Evolutionary conservation across 2,888 invertebrate genomes (phyloP).

Genomic region (Chironomus tentans): DNA sequence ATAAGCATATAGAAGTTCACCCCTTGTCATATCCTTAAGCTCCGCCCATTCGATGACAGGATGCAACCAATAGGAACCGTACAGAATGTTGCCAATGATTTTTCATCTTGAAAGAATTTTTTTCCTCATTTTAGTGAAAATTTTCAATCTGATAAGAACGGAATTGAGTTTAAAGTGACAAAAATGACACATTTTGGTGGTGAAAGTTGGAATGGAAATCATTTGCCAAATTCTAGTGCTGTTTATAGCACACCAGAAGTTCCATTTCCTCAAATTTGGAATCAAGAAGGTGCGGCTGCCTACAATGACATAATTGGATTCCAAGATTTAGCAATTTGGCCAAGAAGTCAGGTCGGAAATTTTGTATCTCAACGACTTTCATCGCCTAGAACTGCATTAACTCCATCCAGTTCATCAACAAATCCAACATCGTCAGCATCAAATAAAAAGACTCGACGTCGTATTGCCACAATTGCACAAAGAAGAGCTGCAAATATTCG

Average conservation of each 20-base stretch:
- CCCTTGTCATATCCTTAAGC: constrained; percentile 6
- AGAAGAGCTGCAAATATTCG: constrained; percentile 86
- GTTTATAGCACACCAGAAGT: constrained; percentile 16
- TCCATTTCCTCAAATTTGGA: constrained; percentile 41
- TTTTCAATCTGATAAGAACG: constrained; percentile 10
- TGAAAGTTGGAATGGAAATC: constrained; percentile 21
- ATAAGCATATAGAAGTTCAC: background rate
- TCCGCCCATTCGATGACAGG: background rate
- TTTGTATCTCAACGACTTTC: constrained; percentile 40
- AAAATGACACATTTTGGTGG: constrained; percentile 19
- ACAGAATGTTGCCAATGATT: constrained; percentile 12
- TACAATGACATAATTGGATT: constrained; percentile 65
- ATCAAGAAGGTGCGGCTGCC: constrained; percentile 44
- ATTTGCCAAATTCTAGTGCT: background rate
- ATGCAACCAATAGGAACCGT: constrained; percentile 10
- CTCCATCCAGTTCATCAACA: constrained; percentile 28
- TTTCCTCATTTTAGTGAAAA: background rate
- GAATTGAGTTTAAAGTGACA: background rate
- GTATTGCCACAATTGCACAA: constrained; percentile 85
- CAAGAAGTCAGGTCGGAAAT: constrained; percentile 47
- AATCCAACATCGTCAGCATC: constrained; percentile 34
- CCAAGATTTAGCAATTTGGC: constrained; percentile 54
- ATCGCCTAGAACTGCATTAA: constrained; percentile 33
- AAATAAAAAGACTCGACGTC: constrained; percentile 70
- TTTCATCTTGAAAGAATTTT: background rate